Percentiles rank a stretch among this genome's conserved stretches.
Evolutionary conservation across 2,113 vertebrate genomes (phyloP).

Genomic region (Diphyllodes magnificus): DNA sequence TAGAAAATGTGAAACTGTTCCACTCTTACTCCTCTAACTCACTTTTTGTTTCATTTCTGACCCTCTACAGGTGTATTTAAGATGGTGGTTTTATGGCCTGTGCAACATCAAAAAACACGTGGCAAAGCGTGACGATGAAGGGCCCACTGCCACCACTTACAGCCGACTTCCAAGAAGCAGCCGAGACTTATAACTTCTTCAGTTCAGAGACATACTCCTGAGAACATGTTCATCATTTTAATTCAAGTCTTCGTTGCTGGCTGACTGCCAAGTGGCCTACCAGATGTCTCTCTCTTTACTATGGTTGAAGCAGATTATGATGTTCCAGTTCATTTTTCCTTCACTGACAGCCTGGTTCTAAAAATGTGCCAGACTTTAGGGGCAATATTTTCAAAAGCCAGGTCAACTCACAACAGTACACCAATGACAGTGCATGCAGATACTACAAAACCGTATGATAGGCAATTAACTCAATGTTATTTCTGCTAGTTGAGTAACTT

Average conservation of each 20-base stretch:
- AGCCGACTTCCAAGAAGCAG: constrained; percentile 61
- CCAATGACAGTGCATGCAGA: constrained; percentile 41
- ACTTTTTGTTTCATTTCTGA: background rate
- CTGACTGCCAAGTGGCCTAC: constrained; percentile 76
- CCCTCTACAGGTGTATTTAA: background rate
- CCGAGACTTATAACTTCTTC: constrained; percentile 65
- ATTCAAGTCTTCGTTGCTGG: constrained; percentile 74
- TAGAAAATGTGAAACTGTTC: background rate
- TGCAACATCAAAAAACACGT: background rate
- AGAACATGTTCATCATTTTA: constrained; percentile 79
- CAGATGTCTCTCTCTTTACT: constrained; percentile 78
- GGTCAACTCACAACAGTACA: constrained; percentile 57
- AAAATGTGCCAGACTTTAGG: constrained; percentile 68
- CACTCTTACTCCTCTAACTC: constrained; percentile 1
- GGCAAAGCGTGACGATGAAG: background rate
- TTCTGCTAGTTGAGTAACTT: constrained; percentile 17
- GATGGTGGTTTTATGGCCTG: background rate
- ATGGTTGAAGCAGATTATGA: constrained; percentile 72
- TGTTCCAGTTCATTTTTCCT: constrained; percentile 73
- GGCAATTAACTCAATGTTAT: constrained; percentile 45
- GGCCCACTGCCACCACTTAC: background rate
- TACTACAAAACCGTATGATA: constrained; percentile 55
- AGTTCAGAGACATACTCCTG: constrained; percentile 66
- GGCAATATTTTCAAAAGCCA: constrained; percentile 63
- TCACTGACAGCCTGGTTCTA: constrained; percentile 70